Evolutionary conservation across 2,797 vertebrate genomes (phyloP).

Genomic region (Tokudaia tokunoshimensis): DNA sequence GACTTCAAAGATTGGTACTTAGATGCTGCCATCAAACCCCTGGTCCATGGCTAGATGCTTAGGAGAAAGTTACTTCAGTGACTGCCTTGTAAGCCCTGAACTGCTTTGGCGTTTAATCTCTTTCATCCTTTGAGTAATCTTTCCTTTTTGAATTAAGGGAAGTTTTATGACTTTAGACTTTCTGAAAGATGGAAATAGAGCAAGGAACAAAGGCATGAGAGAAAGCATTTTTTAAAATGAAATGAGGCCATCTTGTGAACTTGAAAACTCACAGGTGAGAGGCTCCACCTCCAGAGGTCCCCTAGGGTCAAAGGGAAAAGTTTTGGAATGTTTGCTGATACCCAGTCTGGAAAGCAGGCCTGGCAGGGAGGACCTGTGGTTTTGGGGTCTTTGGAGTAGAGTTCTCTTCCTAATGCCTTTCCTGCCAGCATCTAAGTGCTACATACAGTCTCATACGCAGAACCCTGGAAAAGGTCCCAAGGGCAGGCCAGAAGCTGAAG

Average conservation of each 20-base stretch:
- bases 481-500: conserved; percentile 41
- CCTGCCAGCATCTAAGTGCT: conserved; percentile 24
- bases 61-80: neutral
- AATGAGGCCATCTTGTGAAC: conserved; percentile 24
- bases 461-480: conserved; percentile 43
- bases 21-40: neutral
- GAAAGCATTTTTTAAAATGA: neutral
- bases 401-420: neutral
- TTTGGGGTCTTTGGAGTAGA: neutral
- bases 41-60: neutral
- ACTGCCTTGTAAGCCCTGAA: neutral
- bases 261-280: conserved; percentile 57
- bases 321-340: neutral
- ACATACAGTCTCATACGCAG: conserved; percentile 18
- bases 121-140: neutral
- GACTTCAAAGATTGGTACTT: neutral
- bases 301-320: neutral
- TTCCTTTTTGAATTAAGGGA: neutral
- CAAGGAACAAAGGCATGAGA: neutral
- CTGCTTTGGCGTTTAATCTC: neutral
- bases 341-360: neutral
- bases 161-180: conserved; percentile 50
- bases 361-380: neutral
- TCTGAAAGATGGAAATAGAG: conserved; percentile 14
- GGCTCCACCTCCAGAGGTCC: neutral